A percentile compares a stretch with the other conserved stretches of the same genome.
Evolutionary conservation across 1,140 invertebrate species (phyloP).

Genomic region (Lepidostoma basale): DNA sequence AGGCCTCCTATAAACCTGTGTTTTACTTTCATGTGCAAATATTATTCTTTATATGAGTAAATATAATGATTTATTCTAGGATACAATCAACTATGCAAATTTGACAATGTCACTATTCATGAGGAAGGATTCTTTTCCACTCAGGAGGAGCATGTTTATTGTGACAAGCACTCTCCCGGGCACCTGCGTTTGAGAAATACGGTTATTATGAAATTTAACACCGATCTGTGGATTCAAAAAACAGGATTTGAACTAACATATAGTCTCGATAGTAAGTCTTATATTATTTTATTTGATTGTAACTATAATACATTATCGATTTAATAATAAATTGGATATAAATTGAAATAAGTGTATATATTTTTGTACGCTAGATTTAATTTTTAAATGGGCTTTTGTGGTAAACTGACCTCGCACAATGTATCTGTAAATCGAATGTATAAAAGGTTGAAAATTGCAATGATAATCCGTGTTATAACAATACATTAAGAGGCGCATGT

Average conservation of each 20-base stretch:
- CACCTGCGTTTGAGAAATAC: conserved; percentile 46
- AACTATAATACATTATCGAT: too few species aligned
- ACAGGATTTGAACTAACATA: conserved; percentile 56
- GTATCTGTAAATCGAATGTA: too few species aligned
- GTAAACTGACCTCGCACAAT: too few species aligned
- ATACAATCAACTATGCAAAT: conserved; percentile 48
- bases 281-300: too few species aligned
- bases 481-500: background rate
- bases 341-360: background rate
- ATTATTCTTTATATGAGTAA: background rate
- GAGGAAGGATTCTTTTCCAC: background rate
- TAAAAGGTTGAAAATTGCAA: too few species aligned
- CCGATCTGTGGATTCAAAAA: conserved; percentile 51
- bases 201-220: conserved; percentile 50
- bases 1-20: too few species aligned
- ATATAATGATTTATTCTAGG: background rate
- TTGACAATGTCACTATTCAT: conserved; percentile 63
- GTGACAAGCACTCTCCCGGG: conserved; percentile 51
- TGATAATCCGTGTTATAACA: too few species aligned
- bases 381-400: too few species aligned
- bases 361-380: too few species aligned
- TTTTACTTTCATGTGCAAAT: too few species aligned
- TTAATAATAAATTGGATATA: background rate
- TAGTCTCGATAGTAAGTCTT: conserved; percentile 48
- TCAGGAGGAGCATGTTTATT: conserved; percentile 44